These are phyloP conservation scores for Peromyscus maniculatus DNA, from an alignment of 2,113 vertebrate species.

Conservation along the genomic window DNA sequence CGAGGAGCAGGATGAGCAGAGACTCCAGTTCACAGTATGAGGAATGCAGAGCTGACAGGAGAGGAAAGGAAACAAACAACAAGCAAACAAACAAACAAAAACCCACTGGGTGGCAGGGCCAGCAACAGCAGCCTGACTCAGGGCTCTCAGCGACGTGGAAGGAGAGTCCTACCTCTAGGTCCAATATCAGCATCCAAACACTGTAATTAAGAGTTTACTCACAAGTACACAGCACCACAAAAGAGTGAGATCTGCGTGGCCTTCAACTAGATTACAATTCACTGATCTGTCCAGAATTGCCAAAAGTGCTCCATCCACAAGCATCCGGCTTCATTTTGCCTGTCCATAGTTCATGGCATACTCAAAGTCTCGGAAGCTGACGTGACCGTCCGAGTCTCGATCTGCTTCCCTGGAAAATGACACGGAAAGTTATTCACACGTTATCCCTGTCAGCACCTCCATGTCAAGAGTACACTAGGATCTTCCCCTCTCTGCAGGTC, in stretches of 20 bases:
- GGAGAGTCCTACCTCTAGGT: background rate
- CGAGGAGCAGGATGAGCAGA: background rate
- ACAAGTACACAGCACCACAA: background rate
- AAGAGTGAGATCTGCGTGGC: background rate
- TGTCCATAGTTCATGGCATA: conserved; percentile 85
- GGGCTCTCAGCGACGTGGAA: background rate
- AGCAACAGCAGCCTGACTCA: background rate
- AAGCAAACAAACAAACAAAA: too few relatives aligned
- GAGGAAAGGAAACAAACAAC: background rate
- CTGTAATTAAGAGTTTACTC: background rate
- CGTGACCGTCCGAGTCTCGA: conserved; percentile 88
- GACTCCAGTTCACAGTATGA: background rate
- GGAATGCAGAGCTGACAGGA: too few relatives aligned
- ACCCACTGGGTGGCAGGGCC: background rate
- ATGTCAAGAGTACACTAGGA: background rate
- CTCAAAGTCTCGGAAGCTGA: conserved; percentile 92
- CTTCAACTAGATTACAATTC: background rate
- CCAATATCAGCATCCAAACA: background rate
- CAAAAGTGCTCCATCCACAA: conserved; percentile 59
- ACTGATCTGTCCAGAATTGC: conserved; percentile 46
- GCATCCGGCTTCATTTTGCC: conserved; percentile 81
- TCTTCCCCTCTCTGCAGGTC: background rate
- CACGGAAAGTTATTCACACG: conserved; percentile 58
- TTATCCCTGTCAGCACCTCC: background rate
- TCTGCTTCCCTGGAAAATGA: conserved; percentile 87